These are phyloP conservation scores for Heterohyrax brucei DNA, from an alignment of 2,797 vertebrate species.

Conservation along the genomic window DNA sequence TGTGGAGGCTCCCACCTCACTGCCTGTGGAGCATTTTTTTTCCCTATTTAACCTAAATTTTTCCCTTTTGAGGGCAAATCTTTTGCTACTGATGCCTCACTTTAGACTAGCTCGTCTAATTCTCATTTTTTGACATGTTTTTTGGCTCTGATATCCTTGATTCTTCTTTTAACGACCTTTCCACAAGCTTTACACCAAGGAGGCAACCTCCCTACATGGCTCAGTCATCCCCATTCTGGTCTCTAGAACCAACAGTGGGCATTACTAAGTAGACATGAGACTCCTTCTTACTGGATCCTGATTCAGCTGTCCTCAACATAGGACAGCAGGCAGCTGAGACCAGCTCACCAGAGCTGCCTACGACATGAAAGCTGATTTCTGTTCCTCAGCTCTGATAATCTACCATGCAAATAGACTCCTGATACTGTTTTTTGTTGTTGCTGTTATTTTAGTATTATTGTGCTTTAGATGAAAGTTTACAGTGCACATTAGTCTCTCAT, in stretches of 20 bases:
- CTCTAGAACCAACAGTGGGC: background rate
- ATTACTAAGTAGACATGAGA: fast-evolving
- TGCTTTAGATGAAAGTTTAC: no score
- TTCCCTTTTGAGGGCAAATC: background rate
- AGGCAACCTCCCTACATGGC: fast-evolving
- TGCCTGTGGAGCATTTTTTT: background rate
- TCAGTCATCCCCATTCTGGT: background rate
- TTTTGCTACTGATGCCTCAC: background rate
- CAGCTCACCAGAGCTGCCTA: background rate
- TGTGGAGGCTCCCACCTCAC: background rate
- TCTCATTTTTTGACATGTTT: constrained; percentile 52
- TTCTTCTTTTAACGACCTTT: background rate
- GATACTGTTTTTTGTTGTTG: constrained; percentile 18
- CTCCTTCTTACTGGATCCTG: background rate
- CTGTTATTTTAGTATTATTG: no score
- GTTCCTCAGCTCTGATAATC: background rate
- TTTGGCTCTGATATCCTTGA: background rate
- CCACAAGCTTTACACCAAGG: background rate
- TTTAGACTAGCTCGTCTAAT: background rate
- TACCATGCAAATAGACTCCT: background rate
- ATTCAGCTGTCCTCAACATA: background rate
- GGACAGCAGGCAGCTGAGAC: background rate
- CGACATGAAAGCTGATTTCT: background rate
- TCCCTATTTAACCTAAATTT: background rate
- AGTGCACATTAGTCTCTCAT: no score